Conservation (phyloP, 1,140 invertebrate genomes). For the Diabrotica virgifera region DNA sequence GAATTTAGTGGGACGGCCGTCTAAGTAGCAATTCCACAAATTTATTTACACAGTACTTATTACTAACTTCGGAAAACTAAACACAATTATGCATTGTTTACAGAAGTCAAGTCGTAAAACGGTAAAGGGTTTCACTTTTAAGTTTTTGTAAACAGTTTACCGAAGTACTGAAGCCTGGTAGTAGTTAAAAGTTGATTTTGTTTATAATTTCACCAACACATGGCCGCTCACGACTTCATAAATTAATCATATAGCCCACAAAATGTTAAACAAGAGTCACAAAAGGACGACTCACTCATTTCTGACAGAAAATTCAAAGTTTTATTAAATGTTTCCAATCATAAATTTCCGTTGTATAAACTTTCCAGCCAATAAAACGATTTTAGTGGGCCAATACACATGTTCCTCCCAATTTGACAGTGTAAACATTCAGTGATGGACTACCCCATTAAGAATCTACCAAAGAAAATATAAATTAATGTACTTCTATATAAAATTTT, state of each 20-base stretch:
- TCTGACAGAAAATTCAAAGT: conserved; percentile 13
- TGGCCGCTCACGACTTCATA: conserved; percentile 24
- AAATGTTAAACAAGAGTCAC: conserved; percentile 16
- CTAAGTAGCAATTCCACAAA: neutral
- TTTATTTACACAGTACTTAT: conserved; percentile 10
- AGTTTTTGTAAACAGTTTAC: conserved; percentile 25
- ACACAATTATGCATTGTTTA: conserved; percentile 28
- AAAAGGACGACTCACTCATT: conserved; percentile 14
- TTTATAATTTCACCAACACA: conserved; percentile 27
- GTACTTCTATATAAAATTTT: no score
- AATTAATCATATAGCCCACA: conserved; percentile 20
- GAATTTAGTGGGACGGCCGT: no score
- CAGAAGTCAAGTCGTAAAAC: conserved; percentile 24
- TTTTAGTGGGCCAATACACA: conserved; percentile 9
- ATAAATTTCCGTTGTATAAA: conserved; percentile 10
- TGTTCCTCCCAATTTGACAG: conserved; percentile 7
- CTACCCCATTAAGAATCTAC: neutral
- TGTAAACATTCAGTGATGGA: conserved; percentile 1
- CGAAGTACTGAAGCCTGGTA: conserved; percentile 16
- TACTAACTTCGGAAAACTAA: conserved; percentile 18
- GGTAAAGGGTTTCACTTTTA: conserved; percentile 25
- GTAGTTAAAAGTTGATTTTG: conserved; percentile 19
- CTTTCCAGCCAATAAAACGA: conserved; percentile 7
- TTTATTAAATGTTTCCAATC: conserved; percentile 15
- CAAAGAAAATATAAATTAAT: no score